phyloP scores from a whole-genome alignment of 2,888 invertebrate species.

The Dermolepida albohirtum region DNA sequence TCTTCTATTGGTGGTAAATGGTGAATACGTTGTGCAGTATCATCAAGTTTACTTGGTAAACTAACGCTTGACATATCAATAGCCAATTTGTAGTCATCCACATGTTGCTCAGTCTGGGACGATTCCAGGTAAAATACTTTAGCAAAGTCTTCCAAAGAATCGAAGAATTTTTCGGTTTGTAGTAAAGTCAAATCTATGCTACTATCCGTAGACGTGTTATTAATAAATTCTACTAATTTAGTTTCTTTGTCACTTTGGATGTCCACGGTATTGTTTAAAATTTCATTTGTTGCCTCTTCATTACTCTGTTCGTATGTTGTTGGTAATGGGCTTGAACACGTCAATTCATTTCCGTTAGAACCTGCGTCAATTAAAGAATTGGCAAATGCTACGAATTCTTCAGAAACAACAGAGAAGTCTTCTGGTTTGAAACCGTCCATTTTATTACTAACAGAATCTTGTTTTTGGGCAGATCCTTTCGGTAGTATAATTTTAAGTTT shows the following conservation, averaged over 20 bases:
- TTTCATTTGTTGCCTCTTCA: neutral
- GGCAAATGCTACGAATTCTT: slow-evolving; percentile 10
- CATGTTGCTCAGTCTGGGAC: no score
- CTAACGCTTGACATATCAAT: no score
- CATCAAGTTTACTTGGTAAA: no score
- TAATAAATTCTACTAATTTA: slow-evolving; percentile 12
- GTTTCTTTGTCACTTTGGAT: neutral
- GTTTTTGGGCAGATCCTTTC: slow-evolving; percentile 8
- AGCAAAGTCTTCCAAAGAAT: neutral
- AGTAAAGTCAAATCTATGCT: neutral
- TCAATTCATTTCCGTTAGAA: neutral
- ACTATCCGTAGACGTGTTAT: neutral
- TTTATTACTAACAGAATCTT: neutral
- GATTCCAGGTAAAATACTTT: neutral
- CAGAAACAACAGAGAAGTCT: neutral
- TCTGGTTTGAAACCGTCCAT: neutral
- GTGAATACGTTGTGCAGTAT: no score
- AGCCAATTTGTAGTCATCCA: no score
- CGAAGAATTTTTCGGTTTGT: neutral
- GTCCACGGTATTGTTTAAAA: slow-evolving; percentile 7
- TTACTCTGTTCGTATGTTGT: neutral
- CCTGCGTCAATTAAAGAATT: slow-evolving; percentile 19
- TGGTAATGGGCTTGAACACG: slow-evolving; percentile 12
- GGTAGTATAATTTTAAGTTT: slow-evolving; percentile 33
- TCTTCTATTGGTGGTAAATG: no score